phyloP scores from a whole-genome alignment of 2,797 vertebrate species.

The Tapera naevia region DNA sequence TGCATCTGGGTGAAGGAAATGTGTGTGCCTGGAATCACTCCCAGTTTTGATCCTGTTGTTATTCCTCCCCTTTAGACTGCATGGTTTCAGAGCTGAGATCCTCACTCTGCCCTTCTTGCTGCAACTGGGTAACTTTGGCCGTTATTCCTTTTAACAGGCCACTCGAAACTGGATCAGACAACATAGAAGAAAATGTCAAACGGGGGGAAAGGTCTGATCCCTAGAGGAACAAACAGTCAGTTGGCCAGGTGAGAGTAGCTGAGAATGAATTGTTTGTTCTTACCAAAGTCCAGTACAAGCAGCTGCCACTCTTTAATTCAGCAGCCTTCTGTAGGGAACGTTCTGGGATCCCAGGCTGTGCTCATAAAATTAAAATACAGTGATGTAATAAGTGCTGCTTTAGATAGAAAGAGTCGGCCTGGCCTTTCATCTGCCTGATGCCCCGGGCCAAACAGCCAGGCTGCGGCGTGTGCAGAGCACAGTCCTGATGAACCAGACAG shows the following conservation, averaged over 20 bases:
- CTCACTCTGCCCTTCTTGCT: background rate
- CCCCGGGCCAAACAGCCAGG: background rate
- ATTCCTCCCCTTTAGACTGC: background rate
- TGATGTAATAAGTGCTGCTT: background rate
- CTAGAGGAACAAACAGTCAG: background rate
- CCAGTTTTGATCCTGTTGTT: background rate
- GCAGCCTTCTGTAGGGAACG: rapidly evolving
- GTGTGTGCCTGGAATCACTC: background rate
- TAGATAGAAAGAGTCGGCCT: background rate
- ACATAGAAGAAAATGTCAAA: background rate
- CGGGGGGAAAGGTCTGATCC: background rate
- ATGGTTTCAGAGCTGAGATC: background rate
- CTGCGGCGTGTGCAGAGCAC: background rate
- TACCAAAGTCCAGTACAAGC: background rate
- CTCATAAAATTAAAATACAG: background rate
- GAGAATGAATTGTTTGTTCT: background rate
- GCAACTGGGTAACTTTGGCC: background rate
- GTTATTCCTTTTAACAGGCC: background rate
- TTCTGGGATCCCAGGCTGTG: background rate
- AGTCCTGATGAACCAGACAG: background rate
- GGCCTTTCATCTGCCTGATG: background rate
- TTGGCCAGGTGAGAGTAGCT: background rate
- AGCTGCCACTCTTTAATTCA: background rate
- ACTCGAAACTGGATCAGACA: background rate
- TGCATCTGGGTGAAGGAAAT: background rate